These are phyloP conservation scores for Pongo pygmaeus DNA, from an alignment of 2,113 vertebrate species.

Conservation along the genomic window DNA sequence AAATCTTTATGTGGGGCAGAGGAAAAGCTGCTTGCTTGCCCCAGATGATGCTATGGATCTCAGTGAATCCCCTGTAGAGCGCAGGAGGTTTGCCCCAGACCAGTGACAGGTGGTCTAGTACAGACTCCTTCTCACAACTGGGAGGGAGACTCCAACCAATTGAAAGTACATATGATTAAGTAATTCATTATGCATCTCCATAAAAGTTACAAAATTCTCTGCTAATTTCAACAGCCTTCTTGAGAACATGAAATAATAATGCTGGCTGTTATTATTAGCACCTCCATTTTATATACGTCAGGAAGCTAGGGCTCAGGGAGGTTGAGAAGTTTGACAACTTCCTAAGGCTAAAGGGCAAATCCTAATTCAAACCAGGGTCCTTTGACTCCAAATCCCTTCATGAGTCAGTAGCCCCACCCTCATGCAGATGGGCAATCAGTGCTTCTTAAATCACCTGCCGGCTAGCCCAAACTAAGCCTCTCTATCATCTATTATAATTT, in stretches of 20 bases:
- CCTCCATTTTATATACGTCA: neutral
- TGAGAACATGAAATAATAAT: neutral
- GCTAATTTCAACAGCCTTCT: neutral
- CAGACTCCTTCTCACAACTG: fast-evolving
- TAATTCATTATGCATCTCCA: neutral
- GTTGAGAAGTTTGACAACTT: neutral
- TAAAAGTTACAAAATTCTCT: neutral
- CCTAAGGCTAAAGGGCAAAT: neutral
- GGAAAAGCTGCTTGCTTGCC: neutral
- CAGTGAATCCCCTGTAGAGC: neutral
- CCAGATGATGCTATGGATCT: neutral
- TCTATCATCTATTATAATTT: neutral
- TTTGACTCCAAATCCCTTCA: neutral
- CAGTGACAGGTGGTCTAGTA: neutral
- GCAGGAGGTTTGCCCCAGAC: neutral
- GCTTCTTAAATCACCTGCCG: neutral
- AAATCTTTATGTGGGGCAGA: neutral
- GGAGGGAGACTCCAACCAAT: neutral
- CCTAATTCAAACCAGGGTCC: neutral
- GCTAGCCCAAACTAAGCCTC: neutral
- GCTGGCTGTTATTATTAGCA: neutral
- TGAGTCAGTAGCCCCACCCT: neutral
- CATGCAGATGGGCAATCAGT: neutral
- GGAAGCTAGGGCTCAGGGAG: neutral
- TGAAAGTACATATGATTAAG: neutral